Base-by-base conservation (phyloP, 2,888 invertebrate species). In the Antheraea assamensis region DNA sequence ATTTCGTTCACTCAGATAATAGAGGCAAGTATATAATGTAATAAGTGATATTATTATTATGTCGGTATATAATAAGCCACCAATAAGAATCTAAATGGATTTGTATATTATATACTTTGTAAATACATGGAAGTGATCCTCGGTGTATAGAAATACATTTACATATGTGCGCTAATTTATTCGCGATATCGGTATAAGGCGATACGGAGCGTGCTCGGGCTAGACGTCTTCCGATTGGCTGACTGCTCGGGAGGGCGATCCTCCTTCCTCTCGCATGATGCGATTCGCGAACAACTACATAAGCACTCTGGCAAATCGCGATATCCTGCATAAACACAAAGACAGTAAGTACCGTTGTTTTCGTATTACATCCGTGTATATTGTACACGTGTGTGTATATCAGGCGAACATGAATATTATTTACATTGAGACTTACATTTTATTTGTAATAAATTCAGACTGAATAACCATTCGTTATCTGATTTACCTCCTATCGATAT, bases 221-320 rank as follows among this genome's bases (percentile, higher is more conserved):
- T 87, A 87, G 86, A 87, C 87, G 83, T 86, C 80, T 84, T 87
- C 85, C 85, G 78, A 94, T 94, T 94, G 94, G 94, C 86, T 82
- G 83, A 78, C 83, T 82, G 82, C 82, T 83, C 86, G 89, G 90
- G 93, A 94, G 94, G 94, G 92, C 92, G 91, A 92, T 92, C 93
- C 94, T 94, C 93, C 91, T 85, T 90, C 90, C 93, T 94, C 94
- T 94, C 92, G 88, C 81, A 85, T 92, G 89, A 92, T 90, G 81
- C 88, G 90, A 93, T 93, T 93, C 92, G 93, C 93, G 89, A 91
- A 90, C 87, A 79, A 84, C 83, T 83, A 87, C 85, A 85, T 81
- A 84, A 84, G 81, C 90, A 91, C 91, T 89, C 88, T 87, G 82
- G 89, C 90, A 89, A 91, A 91, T 89, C 88, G 87, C 79, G 73